Base-by-base conservation (phyloP, 2,888 invertebrate genomes). In the Drosophila atripex region DNA sequence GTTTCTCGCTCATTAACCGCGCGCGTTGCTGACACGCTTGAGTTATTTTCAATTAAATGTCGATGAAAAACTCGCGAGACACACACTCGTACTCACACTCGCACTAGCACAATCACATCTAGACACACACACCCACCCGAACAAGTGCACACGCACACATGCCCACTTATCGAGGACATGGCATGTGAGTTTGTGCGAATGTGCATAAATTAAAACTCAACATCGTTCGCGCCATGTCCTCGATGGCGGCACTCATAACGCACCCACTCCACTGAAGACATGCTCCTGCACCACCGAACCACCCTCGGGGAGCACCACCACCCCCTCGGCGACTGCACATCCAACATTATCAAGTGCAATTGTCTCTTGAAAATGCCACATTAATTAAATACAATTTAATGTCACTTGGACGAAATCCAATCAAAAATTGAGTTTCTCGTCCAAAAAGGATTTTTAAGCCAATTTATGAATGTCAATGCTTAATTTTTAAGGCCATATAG, bases 1-100 rank as follows among this genome's bases (percentile, higher is more conserved):
- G 85, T 86, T 88, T 87, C 86, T 82, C 84, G 80, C 86, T 88
- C 87, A 88, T 88, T 88, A 88, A 87, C 86, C 87, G 77, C 77
- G 86, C 76, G 74, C 78, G 75, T 84, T 80, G 82, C 80, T 80
- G 82, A 76, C 84, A 86, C 84, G 87, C 88, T 76, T 86, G 88
- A 87, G 80, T 88, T 87, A 86, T 82, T 88, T 88, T 88, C 87
- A 88, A 88, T 88, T 88, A 88, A 84, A 84, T 86, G 80, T 74
- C 79, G 77, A 76, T 77, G 82, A 80, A 87, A 86, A 86, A 80
- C 77, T 73, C 72, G 52, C 73, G 73, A 65, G 64, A 72, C 72
- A 61, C 60, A 63, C 58, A 32, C 65, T 32, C 59, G 50, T 51
- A 47, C 52, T 28, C 49, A 46, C 57, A 60, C 35, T 38, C 59